These are phyloP conservation scores for Centropus bengalensis DNA, from an alignment of 2,113 vertebrate species.

Conservation along the genomic window DNA sequence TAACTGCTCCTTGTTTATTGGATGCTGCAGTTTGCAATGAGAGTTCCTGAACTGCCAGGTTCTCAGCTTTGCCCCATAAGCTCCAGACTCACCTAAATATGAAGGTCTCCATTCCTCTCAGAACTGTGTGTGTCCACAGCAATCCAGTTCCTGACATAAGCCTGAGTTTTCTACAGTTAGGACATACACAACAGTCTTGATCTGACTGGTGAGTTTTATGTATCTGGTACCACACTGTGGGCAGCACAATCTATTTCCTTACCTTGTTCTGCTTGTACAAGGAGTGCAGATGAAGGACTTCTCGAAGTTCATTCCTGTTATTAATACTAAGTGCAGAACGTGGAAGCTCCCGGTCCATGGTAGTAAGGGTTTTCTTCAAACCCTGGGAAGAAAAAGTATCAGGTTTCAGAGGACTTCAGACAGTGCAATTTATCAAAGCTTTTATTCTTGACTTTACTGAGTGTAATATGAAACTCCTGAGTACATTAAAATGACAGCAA, in stretches of 20 bases:
- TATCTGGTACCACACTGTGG: background rate
- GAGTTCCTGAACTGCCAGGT: background rate
- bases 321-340: slow-evolving; percentile 87
- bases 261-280: slow-evolving; percentile 92
- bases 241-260: background rate
- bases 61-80: background rate
- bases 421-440: background rate
- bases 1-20: background rate
- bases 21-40: background rate
- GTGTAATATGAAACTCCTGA: background rate
- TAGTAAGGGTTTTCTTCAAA: slow-evolving; percentile 85
- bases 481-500: background rate
- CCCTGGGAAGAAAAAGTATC: slow-evolving; percentile 69
- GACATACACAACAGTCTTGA: background rate
- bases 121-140: background rate
- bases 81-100: background rate
- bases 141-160: background rate
- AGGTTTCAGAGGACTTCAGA: background rate
- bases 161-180: background rate
- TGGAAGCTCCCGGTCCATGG: slow-evolving; percentile 90
- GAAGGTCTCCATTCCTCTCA: background rate
- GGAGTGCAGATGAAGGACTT: slow-evolving; percentile 85
- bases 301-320: slow-evolving; percentile 86
- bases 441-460: background rate
- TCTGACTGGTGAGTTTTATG: background rate